Base-by-base conservation (phyloP, 2,797 vertebrate species). In the Acanthurus lineatus region DNA sequence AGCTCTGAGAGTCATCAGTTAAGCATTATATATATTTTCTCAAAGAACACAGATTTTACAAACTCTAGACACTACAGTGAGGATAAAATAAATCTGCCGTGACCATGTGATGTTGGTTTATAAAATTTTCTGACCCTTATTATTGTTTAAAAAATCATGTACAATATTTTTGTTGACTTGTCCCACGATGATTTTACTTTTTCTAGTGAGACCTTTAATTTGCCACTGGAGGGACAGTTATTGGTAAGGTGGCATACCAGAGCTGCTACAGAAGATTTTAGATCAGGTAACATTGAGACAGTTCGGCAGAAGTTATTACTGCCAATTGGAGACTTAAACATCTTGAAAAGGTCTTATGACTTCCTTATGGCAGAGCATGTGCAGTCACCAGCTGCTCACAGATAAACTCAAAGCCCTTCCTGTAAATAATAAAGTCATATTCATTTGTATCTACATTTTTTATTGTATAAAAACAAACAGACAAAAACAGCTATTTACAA, bases 391-490 rank as follows among this genome's bases (percentile, higher is more conserved):
- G 44, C 32, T 56, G 14, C 2, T 17, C n/a, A 16, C 35, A 14
- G 4, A 45, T 9, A 38, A 20, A 17, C 12, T 20, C 9, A 28
- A 42, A 28, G 1, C 35, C 19, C 20, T 64, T n/a, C 10, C 35
- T 48, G 35, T 19, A 5, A 73, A 60, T 51, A 6, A 64, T 60
- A 56, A 0, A 83, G 11, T 35, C 59, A 48, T 1, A 25, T 38
- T 68, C 38, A 75, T 9, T 85, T 70, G 10, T 42, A 11, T 42
- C 3, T 11, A 42, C 2, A 42, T 12, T 9, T 85, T 61, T 84
- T 86, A 42, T 86, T 88, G 72, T 79, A 4, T 60, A 57, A 64
- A 73, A 89, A 88, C 54, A 89, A 47, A 82, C 4, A 72, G 14
- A 67, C 11, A 61, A 14, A 40, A 38, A 80, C 48, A 79, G 35